Base-by-base conservation (phyloP, 2,888 invertebrate species). In the Morinoia aosen region DNA sequence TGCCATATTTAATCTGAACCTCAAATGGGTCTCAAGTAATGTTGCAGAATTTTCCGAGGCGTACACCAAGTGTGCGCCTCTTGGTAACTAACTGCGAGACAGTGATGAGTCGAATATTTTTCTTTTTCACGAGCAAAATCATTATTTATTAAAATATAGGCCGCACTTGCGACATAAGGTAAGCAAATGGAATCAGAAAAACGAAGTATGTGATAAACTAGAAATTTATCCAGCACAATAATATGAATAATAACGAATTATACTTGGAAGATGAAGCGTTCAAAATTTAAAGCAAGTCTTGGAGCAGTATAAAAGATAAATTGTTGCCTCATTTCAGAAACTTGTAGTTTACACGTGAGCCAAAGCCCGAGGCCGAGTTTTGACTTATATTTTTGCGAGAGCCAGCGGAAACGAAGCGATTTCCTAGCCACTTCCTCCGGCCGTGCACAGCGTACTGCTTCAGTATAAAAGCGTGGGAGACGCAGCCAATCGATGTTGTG, bases 381-480 rank as follows among this genome's bases (percentile, higher is more conserved):
- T 76, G 76, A 76, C 76, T 76, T 76, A 76, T 76, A 76, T 76
- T 76, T 76, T 16, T 19, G 76, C 16, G 76, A 16, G 76, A 33
- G 76, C 76, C 76, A 76, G 76, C 76, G 76, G 76, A 76, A 76
- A 76, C 76, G 76, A 76, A 76, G 76, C 76, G 76, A 76, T 76
- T 76, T 76, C 76, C 76, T 33, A 76, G 33, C 76, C 76, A 76
- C 76, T 76, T 76, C 76, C 76, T 76, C 76, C 25, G 33, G 76
- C 25, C 76, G 76, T 76, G 76, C 19, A 3, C 25, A 10, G 76
- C 25, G 19, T 76, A 33, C 76, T 76, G 76, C 33, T 76, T 8
- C 25, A 33, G 76, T 33, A 16, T 16, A 76, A 76, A 76, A 76
- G 76, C 0, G 19, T 16, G 19, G 33, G 8, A 76, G 76, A 33